phyloP scores from a whole-genome alignment of 2,113 vertebrate species.

The Echinops telfairi region DNA sequence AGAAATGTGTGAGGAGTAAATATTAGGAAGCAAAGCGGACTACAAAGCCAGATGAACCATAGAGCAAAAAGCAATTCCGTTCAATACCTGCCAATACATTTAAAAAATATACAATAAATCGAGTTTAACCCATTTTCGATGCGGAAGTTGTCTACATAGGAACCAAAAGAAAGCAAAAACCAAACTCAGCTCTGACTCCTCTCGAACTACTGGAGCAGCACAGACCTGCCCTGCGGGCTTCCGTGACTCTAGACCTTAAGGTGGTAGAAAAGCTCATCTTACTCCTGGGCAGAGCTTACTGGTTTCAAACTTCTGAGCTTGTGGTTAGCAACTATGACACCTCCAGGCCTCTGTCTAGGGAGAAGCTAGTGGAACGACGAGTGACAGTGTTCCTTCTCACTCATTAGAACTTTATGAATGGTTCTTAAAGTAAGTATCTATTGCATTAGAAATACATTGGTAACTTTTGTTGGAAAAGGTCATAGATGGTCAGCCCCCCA shows the following conservation, averaged over 20 bases:
- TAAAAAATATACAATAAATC: slow-evolving; percentile 75
- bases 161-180: too few species aligned
- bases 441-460: slow-evolving; percentile 8
- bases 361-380: slow-evolving; percentile 61
- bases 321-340: too few species aligned
- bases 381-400: background rate
- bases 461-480: background rate
- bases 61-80: background rate
- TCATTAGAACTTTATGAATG: background rate
- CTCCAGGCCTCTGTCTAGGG: slow-evolving; percentile 25
- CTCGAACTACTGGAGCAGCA: too few species aligned
- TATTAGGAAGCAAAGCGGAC: background rate
- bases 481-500: background rate
- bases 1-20: background rate
- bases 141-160: too few species aligned
- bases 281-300: too few species aligned
- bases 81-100: slow-evolving; percentile 28
- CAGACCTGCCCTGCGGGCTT: too few species aligned
- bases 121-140: slow-evolving; percentile 8
- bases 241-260: too few species aligned
- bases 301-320: too few species aligned
- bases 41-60: background rate
- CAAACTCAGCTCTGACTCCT: too few species aligned
- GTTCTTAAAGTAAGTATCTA: slow-evolving; percentile 39
- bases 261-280: too few species aligned